These are phyloP conservation scores for Sebastes iracundus DNA, from an alignment of 2,797 vertebrate genomes.

Conservation along the genomic window DNA sequence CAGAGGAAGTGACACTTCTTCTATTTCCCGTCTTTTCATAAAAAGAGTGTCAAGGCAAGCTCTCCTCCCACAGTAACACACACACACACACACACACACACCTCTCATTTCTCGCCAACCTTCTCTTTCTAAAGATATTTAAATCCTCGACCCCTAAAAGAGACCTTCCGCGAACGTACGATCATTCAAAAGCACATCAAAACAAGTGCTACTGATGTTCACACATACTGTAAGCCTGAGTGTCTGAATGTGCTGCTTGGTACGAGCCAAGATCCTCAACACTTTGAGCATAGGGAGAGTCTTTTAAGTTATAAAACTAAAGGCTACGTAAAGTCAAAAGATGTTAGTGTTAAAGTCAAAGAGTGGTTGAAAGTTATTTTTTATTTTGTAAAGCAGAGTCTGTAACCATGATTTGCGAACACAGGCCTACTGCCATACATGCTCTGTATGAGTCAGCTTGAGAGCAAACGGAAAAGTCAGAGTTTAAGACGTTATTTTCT, in stretches of 20 bases:
- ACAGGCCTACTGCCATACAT: neutral
- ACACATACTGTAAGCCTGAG: neutral
- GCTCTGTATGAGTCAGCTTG: neutral
- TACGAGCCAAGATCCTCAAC: constrained; percentile 3
- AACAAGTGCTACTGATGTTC: constrained; percentile 18
- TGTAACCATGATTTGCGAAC: neutral
- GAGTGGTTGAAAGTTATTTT: neutral
- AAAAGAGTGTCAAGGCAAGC: neutral
- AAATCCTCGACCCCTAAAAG: neutral
- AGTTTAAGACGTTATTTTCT: neutral
- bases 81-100: too few relatives aligned
- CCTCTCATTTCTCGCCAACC: neutral
- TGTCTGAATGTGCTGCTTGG: constrained; percentile 2
- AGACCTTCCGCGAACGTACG: neutral
- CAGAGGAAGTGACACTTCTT: neutral
- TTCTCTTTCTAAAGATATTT: neutral
- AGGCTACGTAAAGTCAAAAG: constrained; percentile 2
- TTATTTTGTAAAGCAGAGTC: constrained; percentile 1
- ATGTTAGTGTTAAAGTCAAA: neutral
- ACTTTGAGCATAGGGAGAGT: neutral
- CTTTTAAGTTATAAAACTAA: constrained; percentile 15
- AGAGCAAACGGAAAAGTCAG: neutral
- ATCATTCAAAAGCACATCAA: constrained; percentile 15
- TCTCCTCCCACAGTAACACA: neutral
- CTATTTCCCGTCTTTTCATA: neutral